Percentiles rank a stretch among this genome's conserved stretches.
phyloP scores from a whole-genome alignment of 2,113 vertebrate genomes.

The Procapra przewalskii region DNA sequence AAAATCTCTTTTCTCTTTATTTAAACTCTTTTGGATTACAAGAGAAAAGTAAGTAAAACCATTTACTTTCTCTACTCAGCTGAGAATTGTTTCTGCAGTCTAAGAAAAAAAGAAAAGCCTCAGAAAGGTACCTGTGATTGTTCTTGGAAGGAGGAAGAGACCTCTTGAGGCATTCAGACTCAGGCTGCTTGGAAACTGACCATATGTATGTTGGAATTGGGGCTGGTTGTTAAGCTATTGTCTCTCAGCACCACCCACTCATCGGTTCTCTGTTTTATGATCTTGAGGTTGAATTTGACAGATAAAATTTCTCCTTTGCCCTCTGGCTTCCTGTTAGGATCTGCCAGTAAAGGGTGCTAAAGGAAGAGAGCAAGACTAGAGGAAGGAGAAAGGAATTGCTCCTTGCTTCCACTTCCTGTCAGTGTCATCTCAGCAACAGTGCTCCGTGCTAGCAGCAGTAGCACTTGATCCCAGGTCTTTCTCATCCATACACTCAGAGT shows the following conservation, averaged over 20 bases:
- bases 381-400: background rate
- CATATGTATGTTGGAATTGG: background rate
- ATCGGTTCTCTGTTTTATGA: background rate
- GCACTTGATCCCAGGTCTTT: background rate
- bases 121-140: background rate
- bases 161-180: background rate
- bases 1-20: slow-evolving; percentile 37
- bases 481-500: background rate
- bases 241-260: background rate
- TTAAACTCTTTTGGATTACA: slow-evolving; percentile 33
- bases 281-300: background rate
- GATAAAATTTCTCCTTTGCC: background rate
- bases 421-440: background rate
- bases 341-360: background rate
- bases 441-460: background rate
- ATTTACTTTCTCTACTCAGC: background rate
- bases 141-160: background rate
- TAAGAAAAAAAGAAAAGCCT: background rate
- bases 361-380: background rate
- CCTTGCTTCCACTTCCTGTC: background rate
- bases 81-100: slow-evolving; percentile 8
- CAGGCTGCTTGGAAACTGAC: background rate
- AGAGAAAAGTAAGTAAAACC: slow-evolving; percentile 45
- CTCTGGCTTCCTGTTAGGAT: slow-evolving; percentile 17
- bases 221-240: background rate